phyloP scores from a whole-genome alignment of 1,140 invertebrate genomes.

The Lordiphosa mommai region DNA sequence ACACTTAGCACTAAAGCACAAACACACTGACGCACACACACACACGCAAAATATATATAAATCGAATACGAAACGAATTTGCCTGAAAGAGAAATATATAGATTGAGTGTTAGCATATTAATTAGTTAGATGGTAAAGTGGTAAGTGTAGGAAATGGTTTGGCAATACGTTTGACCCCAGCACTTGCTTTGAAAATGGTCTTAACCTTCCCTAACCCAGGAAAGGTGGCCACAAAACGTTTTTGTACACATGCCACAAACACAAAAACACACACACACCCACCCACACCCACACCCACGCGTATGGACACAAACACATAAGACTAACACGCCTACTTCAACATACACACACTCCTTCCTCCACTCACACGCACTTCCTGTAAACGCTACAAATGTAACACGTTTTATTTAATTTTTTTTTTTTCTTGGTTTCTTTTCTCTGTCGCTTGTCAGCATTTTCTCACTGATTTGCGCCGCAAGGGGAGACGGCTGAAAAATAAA shows the following conservation, averaged over 20 bases:
- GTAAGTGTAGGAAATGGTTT: conserved; percentile 6
- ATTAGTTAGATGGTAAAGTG: conserved; percentile 32
- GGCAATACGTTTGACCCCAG: conserved; percentile 57
- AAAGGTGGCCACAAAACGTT: conserved; percentile 59
- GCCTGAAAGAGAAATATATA: conserved; percentile 41
- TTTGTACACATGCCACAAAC: conserved; percentile 38
- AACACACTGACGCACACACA: too few relatives aligned
- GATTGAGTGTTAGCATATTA: conserved; percentile 35
- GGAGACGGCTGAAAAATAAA: conserved; percentile 58
- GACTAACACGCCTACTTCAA: conserved; percentile 16
- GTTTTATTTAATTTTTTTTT: conserved; percentile 65
- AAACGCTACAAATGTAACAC: conserved; percentile 73
- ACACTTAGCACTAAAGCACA: conserved; percentile 22
- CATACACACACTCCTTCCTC: conserved; percentile 21
- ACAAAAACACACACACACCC: conserved; percentile 15
- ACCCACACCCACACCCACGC: conserved; percentile 1
- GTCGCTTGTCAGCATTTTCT: conserved; percentile 71
- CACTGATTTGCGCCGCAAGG: conserved; percentile 62
- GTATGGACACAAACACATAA: too few relatives aligned
- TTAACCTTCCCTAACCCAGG: conserved; percentile 43
- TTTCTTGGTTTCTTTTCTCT: conserved; percentile 20
- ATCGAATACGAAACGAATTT: conserved; percentile 29
- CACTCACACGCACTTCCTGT: conserved; percentile 42
- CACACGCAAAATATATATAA: conserved; percentile 20
- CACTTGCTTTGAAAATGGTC: conserved; percentile 20